Conservation (phyloP, 2,113 vertebrate species). For the Hippopotamus amphibius region DNA sequence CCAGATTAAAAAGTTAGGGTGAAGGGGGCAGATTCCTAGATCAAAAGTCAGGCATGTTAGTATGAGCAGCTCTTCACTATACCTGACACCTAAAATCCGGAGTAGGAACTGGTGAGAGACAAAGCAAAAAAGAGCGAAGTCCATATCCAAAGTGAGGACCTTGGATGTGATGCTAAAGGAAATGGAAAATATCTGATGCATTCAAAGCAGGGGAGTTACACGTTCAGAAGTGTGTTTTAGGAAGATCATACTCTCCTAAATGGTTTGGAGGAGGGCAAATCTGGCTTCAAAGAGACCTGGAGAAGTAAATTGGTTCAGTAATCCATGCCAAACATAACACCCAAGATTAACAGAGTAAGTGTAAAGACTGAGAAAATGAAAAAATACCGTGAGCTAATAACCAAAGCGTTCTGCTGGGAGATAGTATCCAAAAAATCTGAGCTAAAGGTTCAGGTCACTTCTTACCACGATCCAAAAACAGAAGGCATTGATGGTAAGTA, state of each 20-base stretch:
- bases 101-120: background rate
- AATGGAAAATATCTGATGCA: constrained; percentile 1
- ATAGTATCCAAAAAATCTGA: background rate
- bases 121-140: background rate
- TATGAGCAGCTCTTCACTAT: background rate
- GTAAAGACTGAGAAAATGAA: background rate
- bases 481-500: background rate
- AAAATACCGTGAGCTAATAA: background rate
- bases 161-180: background rate
- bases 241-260: background rate
- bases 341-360: background rate
- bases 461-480: background rate
- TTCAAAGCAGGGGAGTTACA: background rate
- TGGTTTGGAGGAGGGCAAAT: background rate
- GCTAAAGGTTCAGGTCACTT: background rate
- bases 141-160: background rate
- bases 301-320: background rate
- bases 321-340: background rate
- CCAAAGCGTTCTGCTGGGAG: background rate
- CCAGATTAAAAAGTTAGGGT: background rate
- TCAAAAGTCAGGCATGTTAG: background rate
- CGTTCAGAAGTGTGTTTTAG: background rate
- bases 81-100: constrained; percentile 17
- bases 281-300: background rate
- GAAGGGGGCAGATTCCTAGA: background rate